phyloP scores from a whole-genome alignment of 2,113 vertebrate species.

The Chrysemys picta region DNA sequence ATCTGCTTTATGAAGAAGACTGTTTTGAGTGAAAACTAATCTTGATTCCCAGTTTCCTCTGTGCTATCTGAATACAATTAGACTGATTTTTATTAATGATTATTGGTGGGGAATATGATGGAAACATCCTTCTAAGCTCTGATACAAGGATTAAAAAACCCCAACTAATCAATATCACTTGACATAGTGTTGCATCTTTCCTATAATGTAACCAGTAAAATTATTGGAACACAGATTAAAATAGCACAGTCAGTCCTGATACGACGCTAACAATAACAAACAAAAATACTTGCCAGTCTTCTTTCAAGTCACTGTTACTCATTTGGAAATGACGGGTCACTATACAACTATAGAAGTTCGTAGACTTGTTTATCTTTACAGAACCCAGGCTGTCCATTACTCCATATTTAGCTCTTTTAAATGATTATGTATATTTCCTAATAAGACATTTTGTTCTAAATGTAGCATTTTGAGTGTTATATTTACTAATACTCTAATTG shows the following conservation, averaged over 20 bases:
- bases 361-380: not conserved
- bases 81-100: not conserved
- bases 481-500: not conserved
- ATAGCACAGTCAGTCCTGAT: not conserved
- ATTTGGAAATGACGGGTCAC: not conserved
- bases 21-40: not conserved
- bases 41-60: not conserved
- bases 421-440: not conserved
- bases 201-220: not conserved
- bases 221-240: not conserved
- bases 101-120: not conserved
- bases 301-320: not conserved
- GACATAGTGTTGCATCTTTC: not conserved
- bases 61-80: not conserved
- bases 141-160: not conserved
- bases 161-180: not conserved
- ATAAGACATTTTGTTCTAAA: constrained; percentile 5
- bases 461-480: not conserved
- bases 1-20: not conserved
- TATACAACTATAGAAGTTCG: not conserved
- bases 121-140: not conserved
- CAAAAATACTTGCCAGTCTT: not conserved
- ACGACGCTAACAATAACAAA: not conserved
- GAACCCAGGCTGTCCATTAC: not conserved
- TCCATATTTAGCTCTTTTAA: not conserved